Base-by-base conservation (phyloP, 2,888 invertebrate genomes). In the Itoplectis maculator region DNA sequence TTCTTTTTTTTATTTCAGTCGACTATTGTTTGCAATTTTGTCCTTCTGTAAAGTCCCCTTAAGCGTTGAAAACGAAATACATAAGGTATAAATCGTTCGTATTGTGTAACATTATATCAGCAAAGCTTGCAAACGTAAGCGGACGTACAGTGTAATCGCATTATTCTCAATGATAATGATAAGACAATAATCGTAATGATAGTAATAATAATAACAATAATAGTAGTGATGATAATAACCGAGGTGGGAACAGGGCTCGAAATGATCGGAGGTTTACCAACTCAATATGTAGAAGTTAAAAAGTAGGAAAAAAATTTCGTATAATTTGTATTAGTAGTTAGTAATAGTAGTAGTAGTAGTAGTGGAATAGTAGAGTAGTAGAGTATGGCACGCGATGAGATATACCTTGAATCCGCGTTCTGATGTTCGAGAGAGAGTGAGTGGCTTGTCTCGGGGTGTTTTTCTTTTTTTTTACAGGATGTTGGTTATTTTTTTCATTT, bases 391-490 rank as follows among this genome's bases (percentile, higher is more conserved):
- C 75, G 72, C 75, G 79, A 75, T 81, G 59, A 75, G 45, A 75
- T 75, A 75, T 75, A 82, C 79, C 79, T 82, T 75, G n/a, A 69
- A 79, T 75, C 65, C 75, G 79, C 82, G 74, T 79, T 79, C 79
- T 79, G 82, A 75, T 79, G 82, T 75, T 66, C 75, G 75, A 79
- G 79, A 75, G 82, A 75, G 82, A 82, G 79, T 79, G 79, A 82
- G 77, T 82, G 78, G 78, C 77, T 82, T 82, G 81, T 82, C 69
- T 74, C 54, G 74, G 69, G 61, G 79, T 59, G 70, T 20, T 61
- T 42, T 61, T 63, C 45, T 59, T 61, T 40, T 63, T 63, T 51
- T 73, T 51, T 61, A 54, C 59, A 54, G 23, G 51, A 63, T 72
- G 42, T 61, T 40, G 15, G 63, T 11, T 20, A 23, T 29, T 15